phyloP scores from a whole-genome alignment of 2,797 vertebrate genomes.

The Choloepus didactylus region DNA sequence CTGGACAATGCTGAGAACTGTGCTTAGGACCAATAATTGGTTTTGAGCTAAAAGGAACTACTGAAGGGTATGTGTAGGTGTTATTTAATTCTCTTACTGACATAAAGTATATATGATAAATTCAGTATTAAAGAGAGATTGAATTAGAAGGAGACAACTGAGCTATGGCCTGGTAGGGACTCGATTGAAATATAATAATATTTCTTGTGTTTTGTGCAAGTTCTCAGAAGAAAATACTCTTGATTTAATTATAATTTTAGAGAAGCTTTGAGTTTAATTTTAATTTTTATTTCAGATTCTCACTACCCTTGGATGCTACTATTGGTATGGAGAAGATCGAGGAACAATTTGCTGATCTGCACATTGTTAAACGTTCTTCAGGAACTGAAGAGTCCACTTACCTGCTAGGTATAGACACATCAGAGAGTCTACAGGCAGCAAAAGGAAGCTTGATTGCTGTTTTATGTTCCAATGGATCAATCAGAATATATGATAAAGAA shows the following conservation, averaged over 20 bases:
- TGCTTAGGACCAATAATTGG: background rate
- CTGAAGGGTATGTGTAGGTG: background rate
- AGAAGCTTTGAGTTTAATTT: slow-evolving; percentile 52
- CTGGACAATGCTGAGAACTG: background rate
- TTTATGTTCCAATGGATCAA: slow-evolving; percentile 90
- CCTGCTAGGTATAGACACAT: slow-evolving; percentile 91
- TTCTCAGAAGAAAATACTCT: slow-evolving; percentile 7
- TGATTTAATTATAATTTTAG: slow-evolving; percentile 27
- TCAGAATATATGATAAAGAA: slow-evolving; percentile 91
- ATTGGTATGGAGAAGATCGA: slow-evolving; percentile 90
- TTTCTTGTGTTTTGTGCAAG: slow-evolving; percentile 29
- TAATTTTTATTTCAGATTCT: slow-evolving; percentile 78
- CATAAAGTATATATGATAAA: slow-evolving; percentile 21
- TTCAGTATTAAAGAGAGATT: slow-evolving; percentile 21
- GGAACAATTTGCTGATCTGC: slow-evolving; percentile 89
- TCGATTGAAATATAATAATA: slow-evolving; percentile 37
- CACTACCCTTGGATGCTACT: slow-evolving; percentile 56
- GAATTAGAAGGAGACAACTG: slow-evolving; percentile 37
- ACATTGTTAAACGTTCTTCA: slow-evolving; percentile 88
- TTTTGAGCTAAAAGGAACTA: slow-evolving; percentile 39
- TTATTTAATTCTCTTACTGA: slow-evolving; percentile 46
- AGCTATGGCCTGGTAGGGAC: background rate
- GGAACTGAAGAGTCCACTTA: slow-evolving; percentile 89
- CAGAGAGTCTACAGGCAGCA: slow-evolving; percentile 43
- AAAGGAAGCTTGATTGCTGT: slow-evolving; percentile 87